phyloP scores from a whole-genome alignment of 2,113 vertebrate species.

The Bos taurus region ARS-UCD2.0 NC_037331.1:94718501-94719000 shows the following conservation, averaged over 20 bases:
- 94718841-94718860: constrained; percentile 45
- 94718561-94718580: not conserved
- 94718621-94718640: not conserved
- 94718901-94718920: constrained; percentile 1
- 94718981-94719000: not conserved
- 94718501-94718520: constrained; percentile 30
- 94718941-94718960: constrained; percentile 21
- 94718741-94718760: not conserved
- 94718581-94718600: not conserved
- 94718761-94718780: rapidly evolving
- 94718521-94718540: constrained; percentile 16
- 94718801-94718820: not conserved
- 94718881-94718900: not conserved
- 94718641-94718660: not conserved
- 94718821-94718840: not conserved
- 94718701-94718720: not conserved
- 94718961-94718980: constrained; percentile 11
- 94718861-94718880: not conserved
- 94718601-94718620: not conserved
- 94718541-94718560: not conserved
- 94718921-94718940: constrained; percentile 54
- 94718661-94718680: not conserved
- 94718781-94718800: not conserved
- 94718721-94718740: not conserved
- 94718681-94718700: not conserved